Evolutionary conservation across 2,797 vertebrate genomes (phyloP).

Genomic region (Melanitta fusca): DNA sequence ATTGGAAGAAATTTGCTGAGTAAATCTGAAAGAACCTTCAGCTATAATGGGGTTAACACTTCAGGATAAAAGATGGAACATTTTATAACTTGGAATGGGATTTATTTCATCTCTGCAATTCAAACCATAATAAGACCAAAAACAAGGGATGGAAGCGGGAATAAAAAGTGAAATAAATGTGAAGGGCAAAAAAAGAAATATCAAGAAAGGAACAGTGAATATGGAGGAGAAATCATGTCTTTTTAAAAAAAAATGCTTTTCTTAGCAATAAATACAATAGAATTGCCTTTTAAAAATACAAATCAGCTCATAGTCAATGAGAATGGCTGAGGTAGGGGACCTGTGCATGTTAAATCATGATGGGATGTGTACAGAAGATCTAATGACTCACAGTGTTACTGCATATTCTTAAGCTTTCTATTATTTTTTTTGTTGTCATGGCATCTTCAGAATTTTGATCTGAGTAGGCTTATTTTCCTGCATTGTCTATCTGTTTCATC

Average conservation of each 20-base stretch:
- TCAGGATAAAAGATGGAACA: neutral
- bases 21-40: neutral
- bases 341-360: neutral
- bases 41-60: neutral
- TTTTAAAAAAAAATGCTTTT: neutral
- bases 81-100: neutral
- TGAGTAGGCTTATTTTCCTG: neutral
- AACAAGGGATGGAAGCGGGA: neutral
- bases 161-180: neutral
- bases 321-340: neutral
- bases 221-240: neutral
- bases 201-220: neutral
- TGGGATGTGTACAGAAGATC: neutral
- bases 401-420: neutral
- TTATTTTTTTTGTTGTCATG: neutral
- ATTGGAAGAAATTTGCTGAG: neutral
- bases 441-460: neutral
- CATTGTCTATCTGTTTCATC: neutral
- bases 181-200: neutral
- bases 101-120: conserved; percentile 25
- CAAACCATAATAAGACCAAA: neutral
- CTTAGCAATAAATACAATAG: neutral
- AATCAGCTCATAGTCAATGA: neutral
- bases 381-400: neutral
- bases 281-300: neutral